These are phyloP conservation scores for Chaetura pelagica DNA, from an alignment of 2,113 vertebrate species.

Conservation along the genomic window DNA sequence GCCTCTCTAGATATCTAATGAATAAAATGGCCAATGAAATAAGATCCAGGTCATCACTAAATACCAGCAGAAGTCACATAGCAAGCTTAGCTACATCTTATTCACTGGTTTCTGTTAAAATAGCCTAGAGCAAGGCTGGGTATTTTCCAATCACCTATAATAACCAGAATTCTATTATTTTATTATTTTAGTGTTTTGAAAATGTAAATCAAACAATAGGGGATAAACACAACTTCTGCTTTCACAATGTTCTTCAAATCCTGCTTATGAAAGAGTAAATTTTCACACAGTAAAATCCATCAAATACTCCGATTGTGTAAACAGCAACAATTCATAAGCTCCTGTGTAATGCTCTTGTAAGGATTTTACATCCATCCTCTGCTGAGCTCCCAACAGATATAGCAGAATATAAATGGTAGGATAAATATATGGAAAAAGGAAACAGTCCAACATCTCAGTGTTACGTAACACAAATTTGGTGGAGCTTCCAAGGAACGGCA, in stretches of 20 bases:
- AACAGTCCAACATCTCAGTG: not conserved
- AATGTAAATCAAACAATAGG: not conserved
- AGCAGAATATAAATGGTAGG: not conserved
- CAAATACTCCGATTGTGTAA: not conserved
- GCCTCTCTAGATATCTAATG: not conserved
- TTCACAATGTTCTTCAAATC: not conserved
- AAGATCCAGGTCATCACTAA: not conserved
- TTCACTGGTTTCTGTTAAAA: not conserved
- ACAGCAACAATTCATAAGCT: not conserved
- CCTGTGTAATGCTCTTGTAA: not conserved
- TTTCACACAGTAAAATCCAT: not conserved
- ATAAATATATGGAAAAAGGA: not conserved
- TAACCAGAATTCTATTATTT: not conserved
- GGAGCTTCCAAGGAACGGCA: not conserved
- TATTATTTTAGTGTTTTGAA: not conserved
- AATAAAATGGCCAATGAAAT: not conserved
- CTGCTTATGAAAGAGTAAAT: not conserved
- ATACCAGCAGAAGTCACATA: not conserved
- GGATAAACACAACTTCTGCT: not conserved
- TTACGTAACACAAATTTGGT: not conserved
- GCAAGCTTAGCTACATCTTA: not conserved
- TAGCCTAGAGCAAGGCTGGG: not conserved
- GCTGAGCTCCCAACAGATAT: not conserved
- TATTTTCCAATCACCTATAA: not conserved
- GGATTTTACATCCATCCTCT: not conserved